Evolutionary conservation across 1,140 invertebrate genomes (phyloP).

Genomic region (Microplitis mediator): DNA sequence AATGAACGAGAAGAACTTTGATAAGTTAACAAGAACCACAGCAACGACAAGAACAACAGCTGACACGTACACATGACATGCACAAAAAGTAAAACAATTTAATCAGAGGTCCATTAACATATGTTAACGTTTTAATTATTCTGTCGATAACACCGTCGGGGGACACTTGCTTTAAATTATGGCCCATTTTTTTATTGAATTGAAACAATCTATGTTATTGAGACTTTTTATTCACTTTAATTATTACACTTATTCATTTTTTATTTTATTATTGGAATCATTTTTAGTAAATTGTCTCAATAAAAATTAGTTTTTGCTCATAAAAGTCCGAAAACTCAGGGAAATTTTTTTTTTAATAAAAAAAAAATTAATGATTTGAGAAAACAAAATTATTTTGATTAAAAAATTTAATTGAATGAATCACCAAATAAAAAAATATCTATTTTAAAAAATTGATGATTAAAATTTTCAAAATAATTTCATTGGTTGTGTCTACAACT

Average conservation of each 20-base stretch:
- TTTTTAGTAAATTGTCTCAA: constrained; percentile 26
- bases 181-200: constrained; percentile 32
- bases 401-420: too few species aligned
- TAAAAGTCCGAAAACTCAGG: too few species aligned
- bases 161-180: constrained; percentile 34
- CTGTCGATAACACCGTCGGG: constrained; percentile 39
- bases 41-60: neutral
- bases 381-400: too few species aligned
- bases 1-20: too few species aligned
- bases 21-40: too few species aligned
- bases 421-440: too few species aligned
- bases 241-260: neutral
- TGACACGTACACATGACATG: constrained; percentile 11
- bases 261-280: constrained; percentile 2
- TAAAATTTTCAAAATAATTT: too few species aligned
- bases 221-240: constrained; percentile 1
- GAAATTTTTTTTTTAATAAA: too few species aligned
- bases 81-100: constrained; percentile 15
- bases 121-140: constrained; percentile 43
- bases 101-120: constrained; percentile 32
- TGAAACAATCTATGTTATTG: constrained; percentile 43
- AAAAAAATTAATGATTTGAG: too few species aligned
- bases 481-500: too few species aligned
- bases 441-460: too few species aligned
- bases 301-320: too few species aligned